Evolutionary conservation across 2,888 invertebrate genomes (phyloP).

Genomic region (Hanleya hanleyi): DNA sequence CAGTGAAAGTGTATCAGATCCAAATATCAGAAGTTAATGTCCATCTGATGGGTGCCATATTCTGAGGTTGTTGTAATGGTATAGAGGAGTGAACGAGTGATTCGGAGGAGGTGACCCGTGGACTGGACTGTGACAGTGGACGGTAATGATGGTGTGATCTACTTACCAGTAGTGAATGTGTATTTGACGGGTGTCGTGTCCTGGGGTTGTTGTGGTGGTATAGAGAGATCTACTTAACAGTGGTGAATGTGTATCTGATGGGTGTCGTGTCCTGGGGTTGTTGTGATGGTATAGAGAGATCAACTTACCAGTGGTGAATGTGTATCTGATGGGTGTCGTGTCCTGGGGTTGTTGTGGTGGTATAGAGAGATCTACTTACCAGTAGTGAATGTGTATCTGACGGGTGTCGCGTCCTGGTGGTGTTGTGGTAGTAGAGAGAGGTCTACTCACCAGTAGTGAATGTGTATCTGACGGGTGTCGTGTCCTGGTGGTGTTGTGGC

Average conservation of each 20-base stretch:
- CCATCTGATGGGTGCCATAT: no score
- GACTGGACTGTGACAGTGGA: no score
- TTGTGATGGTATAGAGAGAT: constrained; percentile 59
- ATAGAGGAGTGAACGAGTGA: no score
- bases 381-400: constrained; percentile 70
- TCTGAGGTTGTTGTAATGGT: no score
- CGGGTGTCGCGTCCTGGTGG: constrained; percentile 57
- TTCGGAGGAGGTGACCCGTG: no score
- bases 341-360: constrained; percentile 58
- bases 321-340: constrained; percentile 61
- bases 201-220: constrained; percentile 53
- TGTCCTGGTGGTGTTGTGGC: constrained; percentile 55
- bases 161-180: constrained; percentile 71
- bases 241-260: constrained; percentile 68
- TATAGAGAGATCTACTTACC: constrained; percentile 65
- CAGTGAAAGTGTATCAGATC: no score
- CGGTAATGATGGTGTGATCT: no score
- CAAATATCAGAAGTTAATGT: no score
- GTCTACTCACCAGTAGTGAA: constrained; percentile 72
- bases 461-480: constrained; percentile 61
- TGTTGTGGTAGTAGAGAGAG: constrained; percentile 58
- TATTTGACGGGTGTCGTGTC: constrained; percentile 63
- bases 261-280: constrained; percentile 58
- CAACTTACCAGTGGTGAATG: constrained; percentile 71
- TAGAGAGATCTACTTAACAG: constrained; percentile 69